Evolutionary conservation across 2,888 invertebrate species (phyloP).

Genomic region (Drosophila imparisetae): DNA sequence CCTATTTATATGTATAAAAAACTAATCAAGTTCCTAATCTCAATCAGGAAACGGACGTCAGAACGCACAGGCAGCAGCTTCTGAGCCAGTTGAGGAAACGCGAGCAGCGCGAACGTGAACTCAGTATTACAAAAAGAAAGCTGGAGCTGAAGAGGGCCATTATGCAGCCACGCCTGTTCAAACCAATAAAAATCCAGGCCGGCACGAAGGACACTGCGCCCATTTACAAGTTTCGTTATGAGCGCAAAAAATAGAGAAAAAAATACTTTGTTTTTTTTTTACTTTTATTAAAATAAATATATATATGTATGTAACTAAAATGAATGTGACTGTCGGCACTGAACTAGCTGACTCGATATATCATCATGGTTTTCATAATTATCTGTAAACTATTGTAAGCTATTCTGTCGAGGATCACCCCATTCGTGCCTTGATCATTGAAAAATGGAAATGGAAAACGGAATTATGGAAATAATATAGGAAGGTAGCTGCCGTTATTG

Average conservation of each 20-base stretch:
- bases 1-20: not conserved
- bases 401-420: not conserved
- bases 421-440: not conserved
- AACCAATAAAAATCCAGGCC: constrained; percentile 88
- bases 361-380: not conserved
- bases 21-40: not conserved
- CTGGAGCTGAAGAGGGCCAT: constrained; percentile 90
- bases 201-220: constrained; percentile 90
- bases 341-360: not conserved
- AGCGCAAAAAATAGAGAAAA: constrained; percentile 86
- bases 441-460: too few species aligned
- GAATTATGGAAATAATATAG: too few species aligned
- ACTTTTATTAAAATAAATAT: not conserved
- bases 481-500: too few species aligned
- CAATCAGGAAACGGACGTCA: not conserved
- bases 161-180: constrained; percentile 87
- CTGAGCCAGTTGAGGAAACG: constrained; percentile 91
- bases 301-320: not conserved
- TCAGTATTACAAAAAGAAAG: constrained; percentile 91
- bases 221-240: constrained; percentile 92
- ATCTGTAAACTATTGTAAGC: not conserved
- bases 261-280: not conserved
- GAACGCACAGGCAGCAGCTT: constrained; percentile 85
- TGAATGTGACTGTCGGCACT: not conserved
- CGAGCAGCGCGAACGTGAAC: constrained; percentile 90